Conservation (phyloP, 2,797 vertebrate species). For the Serranus cabrilla region DNA sequence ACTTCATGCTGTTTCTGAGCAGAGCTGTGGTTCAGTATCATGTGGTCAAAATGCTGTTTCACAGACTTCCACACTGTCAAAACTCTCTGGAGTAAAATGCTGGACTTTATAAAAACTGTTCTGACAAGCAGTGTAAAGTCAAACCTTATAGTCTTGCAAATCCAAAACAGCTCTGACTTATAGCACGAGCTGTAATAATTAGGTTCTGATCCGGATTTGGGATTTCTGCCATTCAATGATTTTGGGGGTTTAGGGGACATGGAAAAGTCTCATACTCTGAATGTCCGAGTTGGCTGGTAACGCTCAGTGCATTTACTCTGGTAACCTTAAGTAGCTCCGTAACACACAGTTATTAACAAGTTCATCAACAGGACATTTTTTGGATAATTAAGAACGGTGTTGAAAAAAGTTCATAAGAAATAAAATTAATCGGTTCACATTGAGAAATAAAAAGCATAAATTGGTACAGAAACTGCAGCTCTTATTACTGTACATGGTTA, state of each 20-base stretch:
- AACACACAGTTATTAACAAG: no score
- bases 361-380: no score
- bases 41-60: conserved; percentile 3
- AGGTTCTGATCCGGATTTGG: neutral
- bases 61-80: neutral
- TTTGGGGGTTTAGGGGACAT: neutral
- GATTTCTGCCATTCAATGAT: neutral
- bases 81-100: neutral
- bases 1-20: neutral
- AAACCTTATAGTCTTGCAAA: neutral
- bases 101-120: neutral
- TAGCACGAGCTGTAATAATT: neutral
- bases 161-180: neutral
- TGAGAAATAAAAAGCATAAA: neutral
- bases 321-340: no score
- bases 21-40: neutral
- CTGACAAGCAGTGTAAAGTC: neutral
- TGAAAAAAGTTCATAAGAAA: neutral
- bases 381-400: no score
- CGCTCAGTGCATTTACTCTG: conserved; percentile 1
- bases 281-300: neutral
- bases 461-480: neutral
- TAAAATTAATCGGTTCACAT: neutral
- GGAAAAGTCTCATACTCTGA: neutral
- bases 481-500: neutral